A percentile compares a stretch with the other conserved stretches of the same genome.
phyloP scores from a whole-genome alignment of 2,113 vertebrate genomes.

The Sminthopsis crassicaudata region DNA sequence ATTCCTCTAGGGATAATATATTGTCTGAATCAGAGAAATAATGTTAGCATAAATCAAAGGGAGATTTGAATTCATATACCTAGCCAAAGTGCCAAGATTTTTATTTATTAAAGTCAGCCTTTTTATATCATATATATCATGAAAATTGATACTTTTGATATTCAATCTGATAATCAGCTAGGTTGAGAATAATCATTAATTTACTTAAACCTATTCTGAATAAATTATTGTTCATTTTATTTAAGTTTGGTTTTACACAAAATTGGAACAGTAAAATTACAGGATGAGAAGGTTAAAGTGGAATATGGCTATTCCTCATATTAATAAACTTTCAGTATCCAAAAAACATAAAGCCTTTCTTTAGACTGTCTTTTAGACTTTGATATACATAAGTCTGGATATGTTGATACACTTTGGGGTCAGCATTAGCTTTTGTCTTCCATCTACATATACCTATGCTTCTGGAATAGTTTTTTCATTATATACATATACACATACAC shows the following conservation, averaged over 20 bases:
- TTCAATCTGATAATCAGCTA: not conserved
- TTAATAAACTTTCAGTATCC: not conserved
- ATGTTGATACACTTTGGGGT: not conserved
- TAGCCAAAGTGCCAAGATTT: not conserved
- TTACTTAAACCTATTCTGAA: not conserved
- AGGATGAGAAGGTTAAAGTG: not conserved
- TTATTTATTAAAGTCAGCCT: not conserved
- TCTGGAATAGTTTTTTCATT: not conserved
- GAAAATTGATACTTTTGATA: not conserved
- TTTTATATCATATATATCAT: not conserved
- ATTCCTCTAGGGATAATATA: not conserved
- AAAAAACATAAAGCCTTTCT: not conserved
- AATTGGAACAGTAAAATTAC: not conserved
- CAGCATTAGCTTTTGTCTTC: not conserved
- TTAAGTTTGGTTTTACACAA: not conserved
- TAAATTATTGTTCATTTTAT: not conserved
- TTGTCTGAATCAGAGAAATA: not conserved
- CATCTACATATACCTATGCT: not conserved
- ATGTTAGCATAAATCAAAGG: not conserved
- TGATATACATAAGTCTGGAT: not conserved
- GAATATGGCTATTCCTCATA: not conserved
- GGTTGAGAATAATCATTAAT: not conserved
- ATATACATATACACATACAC: no score
- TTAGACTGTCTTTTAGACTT: not conserved
- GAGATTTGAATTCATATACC: not conserved